Evolutionary conservation across 2,888 invertebrate species (phyloP), one percentile per base, ranked within the genome.

Genomic region (Aproaerema taeniolella): DNA sequence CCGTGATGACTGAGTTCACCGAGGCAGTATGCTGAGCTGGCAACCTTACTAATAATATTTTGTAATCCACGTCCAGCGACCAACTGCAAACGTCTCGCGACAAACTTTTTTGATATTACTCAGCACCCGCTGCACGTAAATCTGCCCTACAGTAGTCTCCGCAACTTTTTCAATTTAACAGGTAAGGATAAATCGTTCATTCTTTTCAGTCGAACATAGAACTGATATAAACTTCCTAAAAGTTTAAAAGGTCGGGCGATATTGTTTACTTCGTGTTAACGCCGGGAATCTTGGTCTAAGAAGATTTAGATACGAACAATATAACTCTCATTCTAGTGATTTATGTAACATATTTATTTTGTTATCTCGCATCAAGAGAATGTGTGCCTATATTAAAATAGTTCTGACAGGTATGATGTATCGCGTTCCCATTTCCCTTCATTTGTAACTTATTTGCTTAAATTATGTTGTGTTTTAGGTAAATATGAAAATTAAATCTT

Each of bases 81-180:
- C 12, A 13, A 25, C 45, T 52, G 48, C 51, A 49, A 53, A 63
- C 59, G 66, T 59, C 67, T 75, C 54, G 63, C 67, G 70, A 72
- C 77, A 81, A 82, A 82, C 75, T 83, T 82, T 82, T 83, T 81
- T 82, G 78, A 82, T 83, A 82, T 83, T 80, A 75, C 69, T 77
- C 76, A 77, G 76, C 81, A 77, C 66, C 75, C 73, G 74, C 53
- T 74, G 76, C 78, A 79, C 81, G 80, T 81, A 82, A 81, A 82
- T 81, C 79, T 82, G 73, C 76, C 79, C 78, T 67, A 74, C 75
- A 76, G 68, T 81, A 72, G 81, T 80, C 74, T 71, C 69, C 54
- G 74, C 61, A 86, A 85, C 85, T 86, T 86, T 86, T 86, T 86
- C 85, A 85, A 86, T 86, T 86, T 83, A 83, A 86, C 83, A 82